Percentiles rank a stretch among this genome's conserved stretches.
These are phyloP conservation scores for Pyxicephalus adspersus DNA, from an alignment of 2,113 vertebrate species.

Conservation along the genomic window DNA sequence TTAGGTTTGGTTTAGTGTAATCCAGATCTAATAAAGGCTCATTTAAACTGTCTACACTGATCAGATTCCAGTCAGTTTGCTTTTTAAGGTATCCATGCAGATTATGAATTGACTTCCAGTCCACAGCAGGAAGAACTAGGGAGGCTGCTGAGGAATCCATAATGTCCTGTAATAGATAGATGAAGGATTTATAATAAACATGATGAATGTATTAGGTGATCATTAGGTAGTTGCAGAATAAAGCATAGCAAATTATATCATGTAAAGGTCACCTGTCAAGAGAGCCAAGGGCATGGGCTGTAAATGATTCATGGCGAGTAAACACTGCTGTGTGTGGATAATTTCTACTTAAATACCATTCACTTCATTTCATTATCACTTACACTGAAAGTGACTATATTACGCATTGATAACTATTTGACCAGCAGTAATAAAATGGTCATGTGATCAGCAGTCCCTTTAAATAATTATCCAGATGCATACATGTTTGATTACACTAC, in stretches of 20 bases:
- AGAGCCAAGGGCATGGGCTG: background rate
- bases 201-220: background rate
- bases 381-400: background rate
- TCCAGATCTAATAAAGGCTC: slow-evolving; percentile 60
- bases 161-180: slow-evolving; percentile 65
- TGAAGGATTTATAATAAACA: slow-evolving; percentile 20
- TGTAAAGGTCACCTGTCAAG: slow-evolving; percentile 31
- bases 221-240: background rate
- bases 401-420: background rate
- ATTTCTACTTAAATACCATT: too few species aligned
- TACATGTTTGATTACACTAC: too few species aligned
- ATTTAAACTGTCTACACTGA: slow-evolving; percentile 47
- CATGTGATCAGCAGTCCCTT: too few species aligned
- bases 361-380: too few species aligned
- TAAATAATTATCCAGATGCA: too few species aligned
- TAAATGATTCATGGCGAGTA: slow-evolving; percentile 14
- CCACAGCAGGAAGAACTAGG: slow-evolving; percentile 71
- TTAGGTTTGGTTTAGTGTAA: slow-evolving; percentile 59
- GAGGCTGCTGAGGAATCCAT: slow-evolving; percentile 67
- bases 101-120: slow-evolving; percentile 57
- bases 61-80: slow-evolving; percentile 60
- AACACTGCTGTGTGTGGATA: background rate
- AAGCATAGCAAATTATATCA: slow-evolving; percentile 7
- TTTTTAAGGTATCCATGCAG: slow-evolving; percentile 62
- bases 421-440: background rate